A percentile compares a stretch with the other conserved stretches of the same genome.
phyloP scores from a whole-genome alignment of 2,113 vertebrate species.

The Octodon degus region DNA sequence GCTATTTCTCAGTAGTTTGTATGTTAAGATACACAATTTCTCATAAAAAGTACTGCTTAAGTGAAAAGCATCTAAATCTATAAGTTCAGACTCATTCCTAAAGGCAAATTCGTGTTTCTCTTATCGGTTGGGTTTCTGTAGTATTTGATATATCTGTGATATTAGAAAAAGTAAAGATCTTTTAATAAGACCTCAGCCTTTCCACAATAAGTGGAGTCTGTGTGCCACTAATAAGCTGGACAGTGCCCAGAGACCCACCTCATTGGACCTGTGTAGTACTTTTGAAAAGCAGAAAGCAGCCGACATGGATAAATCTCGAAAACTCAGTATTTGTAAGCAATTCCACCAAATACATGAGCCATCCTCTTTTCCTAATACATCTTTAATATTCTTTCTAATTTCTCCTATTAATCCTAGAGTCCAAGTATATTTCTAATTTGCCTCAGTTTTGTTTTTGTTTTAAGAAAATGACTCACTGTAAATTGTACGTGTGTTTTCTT shows the following conservation, averaged over 20 bases:
- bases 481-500: not conserved
- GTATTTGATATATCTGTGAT: not conserved
- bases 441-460: conserved; percentile 62
- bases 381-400: conserved; percentile 30
- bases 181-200: conserved; percentile 23
- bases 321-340: not conserved
- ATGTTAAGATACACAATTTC: not conserved
- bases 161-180: conserved; percentile 29
- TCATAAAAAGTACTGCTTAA: not conserved
- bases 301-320: not conserved
- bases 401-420: not conserved
- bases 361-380: not conserved
- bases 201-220: not conserved
- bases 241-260: not conserved
- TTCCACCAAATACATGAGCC: conserved; percentile 5
- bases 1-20: not conserved
- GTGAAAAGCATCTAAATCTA: not conserved
- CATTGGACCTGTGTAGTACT: not conserved
- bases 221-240: not conserved
- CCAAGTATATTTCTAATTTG: conserved; percentile 45
- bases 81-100: conserved; percentile 41
- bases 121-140: not conserved
- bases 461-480: conserved; percentile 74
- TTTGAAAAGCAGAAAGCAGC: conserved; percentile 30
- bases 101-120: conserved; percentile 19